Conservation (phyloP, 2,888 invertebrate genomes). For the Cryptus viduatorius region DNA sequence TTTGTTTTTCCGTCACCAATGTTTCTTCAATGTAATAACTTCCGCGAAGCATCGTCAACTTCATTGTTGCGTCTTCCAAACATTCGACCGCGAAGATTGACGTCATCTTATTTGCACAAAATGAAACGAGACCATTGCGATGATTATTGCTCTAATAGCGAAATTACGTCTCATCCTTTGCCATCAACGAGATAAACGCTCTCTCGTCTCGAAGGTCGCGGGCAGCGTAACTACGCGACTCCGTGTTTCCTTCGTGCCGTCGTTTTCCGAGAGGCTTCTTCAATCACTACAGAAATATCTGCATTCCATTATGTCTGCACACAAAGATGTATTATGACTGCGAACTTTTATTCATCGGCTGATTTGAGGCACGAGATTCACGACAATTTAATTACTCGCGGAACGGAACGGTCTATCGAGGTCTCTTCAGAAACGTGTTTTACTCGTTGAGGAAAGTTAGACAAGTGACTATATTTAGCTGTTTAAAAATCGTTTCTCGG, state of each 20-base stretch:
- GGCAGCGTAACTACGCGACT: background rate
- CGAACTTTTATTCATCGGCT: conserved; percentile 6
- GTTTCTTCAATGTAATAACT: no score
- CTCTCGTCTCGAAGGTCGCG: conserved; percentile 38
- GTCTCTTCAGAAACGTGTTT: background rate
- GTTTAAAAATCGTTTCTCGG: background rate
- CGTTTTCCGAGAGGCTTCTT: conserved; percentile 19
- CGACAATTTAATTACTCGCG: background rate
- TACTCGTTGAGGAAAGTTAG: background rate
- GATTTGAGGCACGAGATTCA: background rate
- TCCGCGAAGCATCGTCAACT: background rate
- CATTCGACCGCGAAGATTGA: background rate
- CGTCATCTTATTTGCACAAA: conserved; percentile 42
- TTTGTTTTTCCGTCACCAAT: no score
- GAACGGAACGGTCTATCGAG: background rate
- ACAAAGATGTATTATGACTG: background rate
- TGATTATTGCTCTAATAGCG: conserved; percentile 61
- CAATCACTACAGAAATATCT: background rate
- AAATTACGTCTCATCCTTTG: conserved; percentile 51
- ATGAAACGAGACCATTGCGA: conserved; percentile 53
- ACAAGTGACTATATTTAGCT: background rate
- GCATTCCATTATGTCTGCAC: background rate
- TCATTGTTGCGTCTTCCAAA: background rate
- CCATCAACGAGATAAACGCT: conserved; percentile 1
- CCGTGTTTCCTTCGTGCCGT: conserved; percentile 5